Evolutionary conservation across 1,140 invertebrate genomes (phyloP), one percentile per base, ranked within the genome.

Genomic region (Saccostrea glomerata): DNA sequence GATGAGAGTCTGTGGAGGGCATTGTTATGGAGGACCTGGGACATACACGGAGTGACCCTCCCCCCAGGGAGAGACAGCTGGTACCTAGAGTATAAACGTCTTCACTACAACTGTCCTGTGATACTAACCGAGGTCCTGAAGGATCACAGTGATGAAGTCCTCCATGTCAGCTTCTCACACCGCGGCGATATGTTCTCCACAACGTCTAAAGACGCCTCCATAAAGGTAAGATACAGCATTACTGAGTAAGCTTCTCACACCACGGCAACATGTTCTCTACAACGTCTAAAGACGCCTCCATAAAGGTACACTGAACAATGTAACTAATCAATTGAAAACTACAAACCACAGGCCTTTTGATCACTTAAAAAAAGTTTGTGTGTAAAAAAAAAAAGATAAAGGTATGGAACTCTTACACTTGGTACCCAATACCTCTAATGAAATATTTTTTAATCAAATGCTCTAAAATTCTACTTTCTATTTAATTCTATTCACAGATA

Each of bases 111-210:
- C 89, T 96, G 96, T 89, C 97, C 98, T 3, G 95, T 97, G 30
- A 94, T 97, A 36, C 96, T 97, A 95, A 97, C 97, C 3, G 97
- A 98, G 95, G 96, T 96, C 13, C 93, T 98, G 97, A 98, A 93
- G 95, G 96, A 54, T 96, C 92, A 93, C 73, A 87, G 88, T 55
- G 92, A 93, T 89, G 92, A 93, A 85, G 97, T 98, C 73, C 95
- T 98, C 82, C 97, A 98, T 94, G 97, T 98, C 56, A 97, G 97
- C 92, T 98, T 98, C 95, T 97, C 97, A 0, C 97, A 98, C 93
- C 97, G 98, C 96, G 97, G 97, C 2, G 96, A 97, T 94, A 97
- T 97, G 96, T 98, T 98, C 95, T 97, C 97, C 30, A 98, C 97
- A 2, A 97, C 97, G 92, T 98, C 97, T 7, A 98, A 98, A 95